These are phyloP conservation scores for Menura novaehollandiae DNA, from an alignment of 2,113 vertebrate species.

Conservation along the genomic window DNA sequence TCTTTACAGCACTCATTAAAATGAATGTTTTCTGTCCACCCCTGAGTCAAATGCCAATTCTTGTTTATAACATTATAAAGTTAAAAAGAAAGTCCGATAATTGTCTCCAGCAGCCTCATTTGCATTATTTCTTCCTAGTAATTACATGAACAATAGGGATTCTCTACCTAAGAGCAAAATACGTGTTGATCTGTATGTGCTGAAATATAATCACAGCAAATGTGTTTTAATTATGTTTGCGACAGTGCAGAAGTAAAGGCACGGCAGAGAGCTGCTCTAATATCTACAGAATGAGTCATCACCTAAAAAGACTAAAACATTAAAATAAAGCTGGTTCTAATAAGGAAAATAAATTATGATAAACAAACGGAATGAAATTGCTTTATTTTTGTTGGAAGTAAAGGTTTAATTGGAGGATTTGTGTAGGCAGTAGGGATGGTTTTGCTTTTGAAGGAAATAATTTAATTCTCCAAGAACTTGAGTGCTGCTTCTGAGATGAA, in stretches of 20 bases:
- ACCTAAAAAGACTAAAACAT: background rate
- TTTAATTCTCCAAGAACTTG: background rate
- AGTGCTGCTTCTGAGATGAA: background rate
- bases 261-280: background rate
- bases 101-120: conserved; percentile 32
- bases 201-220: conserved; percentile 42
- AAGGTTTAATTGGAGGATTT: conserved; percentile 32
- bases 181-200: conserved; percentile 6
- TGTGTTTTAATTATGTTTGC: conserved; percentile 21
- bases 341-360: conserved; percentile 48
- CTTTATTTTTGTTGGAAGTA: conserved; percentile 10
- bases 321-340: conserved; percentile 28
- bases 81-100: conserved; percentile 4
- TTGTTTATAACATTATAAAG: conserved; percentile 22
- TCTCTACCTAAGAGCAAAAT: conserved; percentile 49
- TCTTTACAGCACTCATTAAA: background rate
- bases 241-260: background rate
- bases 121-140: conserved; percentile 45
- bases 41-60: conserved; percentile 22
- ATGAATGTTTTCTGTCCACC: conserved; percentile 13
- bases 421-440: background rate
- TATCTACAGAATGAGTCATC: conserved; percentile 26
- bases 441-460: conserved; percentile 25
- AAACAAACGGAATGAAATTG: conserved; percentile 32
- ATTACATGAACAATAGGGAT: conserved; percentile 30